Evolutionary conservation across 1,140 invertebrate genomes (phyloP), one percentile per base, ranked within the genome.

Genomic region (Phortica variegata): DNA sequence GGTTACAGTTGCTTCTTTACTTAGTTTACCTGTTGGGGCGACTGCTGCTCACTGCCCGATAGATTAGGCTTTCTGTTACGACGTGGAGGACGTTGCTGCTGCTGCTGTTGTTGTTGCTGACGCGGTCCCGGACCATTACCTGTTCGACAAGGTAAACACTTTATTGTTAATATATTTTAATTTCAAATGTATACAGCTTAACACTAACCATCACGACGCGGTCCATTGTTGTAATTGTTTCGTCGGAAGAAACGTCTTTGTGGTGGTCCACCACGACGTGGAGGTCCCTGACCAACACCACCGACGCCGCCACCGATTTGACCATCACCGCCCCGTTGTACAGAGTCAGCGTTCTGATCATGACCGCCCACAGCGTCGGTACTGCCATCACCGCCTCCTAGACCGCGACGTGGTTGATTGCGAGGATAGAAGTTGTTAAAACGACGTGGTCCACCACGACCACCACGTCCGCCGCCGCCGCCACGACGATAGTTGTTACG

Each of bases 211-310:
- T 84, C 82, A 54, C 81, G 82, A 43, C 68, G 59, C 31, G 68
- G 60, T 38, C 79, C 79, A 47, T 81, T 81, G 43, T 82, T 81
- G 47, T 82, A 81, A 66, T 79, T 82, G 56, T 83, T 82, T 38
- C 84, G 81, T 49, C 84, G 82, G 78, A 83, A 86, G 74, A 82
- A 86, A 48, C 85, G 81, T 58, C 85, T 80, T 52, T 81, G 79
- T 31, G 81, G 77, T 44, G 80, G 78, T 47, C 80, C 77, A 19
- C 80, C 68, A 38, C 77, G 77, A 21, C 60, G 63, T 36, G 58
- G 71, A 9, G 65, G 69, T 21, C 72, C 76, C n/a, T n/a, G n/a
- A 38, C 55, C 77, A 29, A 65, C 70, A 65, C 77, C 40, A 54
- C 58, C 73, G 26, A 58, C 63, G 12, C 79, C 76, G 23, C 80